A percentile compares a stretch with the other conserved stretches of the same genome.
Conservation (phyloP, 2,113 vertebrate species). For the Pristiophorus japonicus region DNA sequence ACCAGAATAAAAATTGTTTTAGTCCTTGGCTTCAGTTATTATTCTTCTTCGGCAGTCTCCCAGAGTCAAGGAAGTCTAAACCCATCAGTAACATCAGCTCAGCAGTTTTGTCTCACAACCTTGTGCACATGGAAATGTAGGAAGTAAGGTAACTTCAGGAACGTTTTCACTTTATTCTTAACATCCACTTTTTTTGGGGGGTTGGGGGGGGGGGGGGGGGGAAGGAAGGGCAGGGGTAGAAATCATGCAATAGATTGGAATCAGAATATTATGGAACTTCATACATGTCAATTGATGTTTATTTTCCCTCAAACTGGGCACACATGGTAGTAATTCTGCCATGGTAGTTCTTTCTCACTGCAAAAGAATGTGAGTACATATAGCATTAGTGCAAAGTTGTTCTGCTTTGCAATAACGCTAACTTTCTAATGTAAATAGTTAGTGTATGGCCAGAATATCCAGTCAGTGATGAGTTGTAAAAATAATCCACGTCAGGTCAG, state of each 20-base stretch:
- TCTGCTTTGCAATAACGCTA: not conserved
- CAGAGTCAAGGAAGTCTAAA: too few species aligned
- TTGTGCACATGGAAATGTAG: not conserved
- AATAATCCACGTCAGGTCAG: not conserved
- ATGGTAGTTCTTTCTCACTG: not conserved
- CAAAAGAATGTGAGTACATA: not conserved
- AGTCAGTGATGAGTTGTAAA: not conserved
- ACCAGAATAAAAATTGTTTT: not conserved
- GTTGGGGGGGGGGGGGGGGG: not conserved
- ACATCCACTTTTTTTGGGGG: not conserved
- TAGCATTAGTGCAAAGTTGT: not conserved
- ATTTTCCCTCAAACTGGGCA: not conserved
- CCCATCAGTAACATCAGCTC: too few species aligned
- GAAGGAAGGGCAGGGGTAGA: not conserved
- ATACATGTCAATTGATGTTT: not conserved
- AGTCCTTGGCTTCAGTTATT: not conserved
- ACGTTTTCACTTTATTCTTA: not conserved
- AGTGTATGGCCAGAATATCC: not conserved
- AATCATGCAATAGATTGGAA: not conserved
- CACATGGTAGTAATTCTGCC: not conserved
- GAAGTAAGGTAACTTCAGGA: not conserved
- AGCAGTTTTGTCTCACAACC: too few species aligned
- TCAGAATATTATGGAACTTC: not conserved
- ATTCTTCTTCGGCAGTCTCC: too few species aligned
- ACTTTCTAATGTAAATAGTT: not conserved